Evolutionary conservation across 2,888 invertebrate species (phyloP), one percentile per base, ranked within the genome.

Genomic region (Drosophila mimetica): DNA sequence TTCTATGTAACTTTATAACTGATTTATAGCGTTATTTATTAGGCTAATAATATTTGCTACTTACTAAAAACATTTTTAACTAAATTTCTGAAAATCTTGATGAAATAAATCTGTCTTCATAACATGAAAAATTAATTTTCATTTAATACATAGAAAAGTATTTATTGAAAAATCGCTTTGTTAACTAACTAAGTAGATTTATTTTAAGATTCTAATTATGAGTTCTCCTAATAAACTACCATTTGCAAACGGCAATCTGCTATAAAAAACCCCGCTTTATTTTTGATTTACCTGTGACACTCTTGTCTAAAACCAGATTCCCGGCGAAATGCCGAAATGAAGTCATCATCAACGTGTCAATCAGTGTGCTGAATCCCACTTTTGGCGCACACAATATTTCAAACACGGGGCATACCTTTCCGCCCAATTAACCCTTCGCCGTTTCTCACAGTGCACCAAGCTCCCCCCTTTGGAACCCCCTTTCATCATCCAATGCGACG

Each of bases 311-410:
- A 58, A 72, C 58, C 79, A 78, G 75, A 70, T 34, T 74, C 76
- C 75, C 63, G 71, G 76, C 79, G 74, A 82, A 76, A 69, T 79
- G 76, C 61, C 83, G 60, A 82, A 86, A 79, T 82, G 71, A 79
- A 80, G 84, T 82, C 80, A 71, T 86, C 79, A 69, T 86, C 79
- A 80, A 82, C 76, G 63, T 80, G 83, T 86, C 86, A 80, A 86
- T 80, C 86, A 86, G n/a, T 14, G 66, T n/a, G 51, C 51, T 57
- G 60, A 69, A 71, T 61, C 66, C 66, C 78, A 71, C 63, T 64
- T 67, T 74, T 54, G 60, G 57, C 47, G 32, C 39, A 67, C 42
- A 50, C 36, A 37, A 46, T 59, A 74, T 66, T 74, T 76, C 70
- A 59, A 63, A 70, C 71, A 58, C 51, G 50, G 60, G 8, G 70